phyloP scores from a whole-genome alignment of 2,113 vertebrate species.

The Pipra filicauda region DNA sequence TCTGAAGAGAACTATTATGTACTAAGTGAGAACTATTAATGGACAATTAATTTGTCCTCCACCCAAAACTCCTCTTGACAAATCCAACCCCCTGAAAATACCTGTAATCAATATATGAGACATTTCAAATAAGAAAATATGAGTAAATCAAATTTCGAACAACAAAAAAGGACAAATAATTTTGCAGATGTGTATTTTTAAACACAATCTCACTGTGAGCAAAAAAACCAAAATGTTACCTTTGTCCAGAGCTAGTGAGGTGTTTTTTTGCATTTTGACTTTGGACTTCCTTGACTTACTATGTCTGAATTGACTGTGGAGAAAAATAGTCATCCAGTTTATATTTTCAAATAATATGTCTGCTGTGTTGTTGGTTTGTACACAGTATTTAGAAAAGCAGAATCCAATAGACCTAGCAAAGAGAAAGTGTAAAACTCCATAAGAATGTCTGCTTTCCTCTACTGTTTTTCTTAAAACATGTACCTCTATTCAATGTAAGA shows the following conservation, averaged over 20 bases:
- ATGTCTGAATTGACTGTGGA: background rate
- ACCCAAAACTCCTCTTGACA: background rate
- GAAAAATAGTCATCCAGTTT: background rate
- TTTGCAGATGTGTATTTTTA: background rate
- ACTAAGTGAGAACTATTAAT: background rate
- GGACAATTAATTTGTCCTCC: background rate
- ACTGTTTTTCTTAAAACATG: background rate
- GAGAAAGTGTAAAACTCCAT: background rate
- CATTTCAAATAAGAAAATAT: background rate
- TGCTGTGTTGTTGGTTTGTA: background rate
- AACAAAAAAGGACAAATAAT: background rate
- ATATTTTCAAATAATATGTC: background rate
- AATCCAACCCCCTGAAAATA: background rate
- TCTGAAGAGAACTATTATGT: background rate
- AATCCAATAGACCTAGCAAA: background rate
- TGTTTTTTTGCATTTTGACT: background rate
- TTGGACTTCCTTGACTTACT: background rate
- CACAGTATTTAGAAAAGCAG: background rate
- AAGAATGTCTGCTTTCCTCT: background rate
- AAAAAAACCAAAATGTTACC: background rate
- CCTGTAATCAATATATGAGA: background rate
- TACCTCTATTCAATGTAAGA: background rate
- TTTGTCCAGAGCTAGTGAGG: background rate
- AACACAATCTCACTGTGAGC: background rate
- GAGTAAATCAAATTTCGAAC: background rate